These are phyloP conservation scores for Panorpa germanica DNA, from an alignment of 2,888 invertebrate species.

Conservation along the genomic window DNA sequence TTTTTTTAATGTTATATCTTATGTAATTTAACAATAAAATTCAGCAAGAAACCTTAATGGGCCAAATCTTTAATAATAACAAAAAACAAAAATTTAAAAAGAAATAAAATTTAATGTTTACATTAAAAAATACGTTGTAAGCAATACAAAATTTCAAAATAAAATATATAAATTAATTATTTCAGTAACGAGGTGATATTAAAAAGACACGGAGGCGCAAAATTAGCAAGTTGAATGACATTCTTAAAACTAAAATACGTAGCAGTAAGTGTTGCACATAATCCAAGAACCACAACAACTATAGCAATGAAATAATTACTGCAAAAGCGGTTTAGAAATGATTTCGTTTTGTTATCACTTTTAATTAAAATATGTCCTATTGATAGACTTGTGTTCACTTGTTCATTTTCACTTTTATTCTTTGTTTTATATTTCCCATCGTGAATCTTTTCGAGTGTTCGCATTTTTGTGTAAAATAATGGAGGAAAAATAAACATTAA, in stretches of 20 bases:
- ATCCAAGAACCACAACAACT: slow-evolving; percentile 38
- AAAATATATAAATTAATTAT: no score
- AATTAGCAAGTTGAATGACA: no score
- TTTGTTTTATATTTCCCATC: slow-evolving; percentile 18
- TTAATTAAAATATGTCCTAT: slow-evolving; percentile 11
- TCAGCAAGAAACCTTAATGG: no score
- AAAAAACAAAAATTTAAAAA: no score
- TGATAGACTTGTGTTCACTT: slow-evolving; percentile 14
- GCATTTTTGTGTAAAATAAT: slow-evolving; percentile 53
- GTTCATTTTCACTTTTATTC: slow-evolving; percentile 14
- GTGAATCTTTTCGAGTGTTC: slow-evolving; percentile 26
- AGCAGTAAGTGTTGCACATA: slow-evolving; percentile 41
- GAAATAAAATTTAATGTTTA: no score
- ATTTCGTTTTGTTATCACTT: neutral
- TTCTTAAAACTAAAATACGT: slow-evolving; percentile 56
- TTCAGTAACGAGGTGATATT: no score
- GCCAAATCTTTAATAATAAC: no score
- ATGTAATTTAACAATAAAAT: no score
- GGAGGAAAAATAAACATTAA: slow-evolving; percentile 73
- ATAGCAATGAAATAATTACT: slow-evolving; percentile 32
- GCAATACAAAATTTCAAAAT: no score
- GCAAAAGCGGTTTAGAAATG: slow-evolving; percentile 16
- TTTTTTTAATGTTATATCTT: no score
- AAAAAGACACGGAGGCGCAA: no score
- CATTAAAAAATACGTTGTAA: no score